Conservation (phyloP, 1,140 invertebrate species). For the Caenorhabditis briggsae region DNA sequence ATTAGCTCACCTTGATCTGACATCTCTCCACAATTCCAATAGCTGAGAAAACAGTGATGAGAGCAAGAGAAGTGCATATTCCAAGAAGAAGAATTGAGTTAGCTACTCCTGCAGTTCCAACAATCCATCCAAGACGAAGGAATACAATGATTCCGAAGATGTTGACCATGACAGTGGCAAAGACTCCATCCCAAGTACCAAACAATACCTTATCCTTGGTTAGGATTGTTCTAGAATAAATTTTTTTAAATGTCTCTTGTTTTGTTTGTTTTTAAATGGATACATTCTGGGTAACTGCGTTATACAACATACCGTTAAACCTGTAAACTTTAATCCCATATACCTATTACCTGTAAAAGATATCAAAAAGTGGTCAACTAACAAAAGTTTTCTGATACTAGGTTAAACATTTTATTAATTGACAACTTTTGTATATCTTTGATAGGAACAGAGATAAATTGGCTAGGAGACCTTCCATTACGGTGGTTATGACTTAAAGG, state of each 20-base stretch:
- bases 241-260: neutral
- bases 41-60: constrained; percentile 91
- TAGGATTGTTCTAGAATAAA: constrained; percentile 84
- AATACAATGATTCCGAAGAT: constrained; percentile 97
- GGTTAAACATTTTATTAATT: too few relatives aligned
- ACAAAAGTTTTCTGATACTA: too few relatives aligned
- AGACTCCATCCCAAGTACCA: constrained; percentile 97
- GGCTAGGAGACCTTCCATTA: too few relatives aligned
- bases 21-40: constrained; percentile 95
- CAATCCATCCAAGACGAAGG: constrained; percentile 94
- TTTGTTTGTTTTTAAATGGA: too few relatives aligned
- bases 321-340: too few relatives aligned
- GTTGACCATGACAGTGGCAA: constrained; percentile 93
- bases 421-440: too few relatives aligned
- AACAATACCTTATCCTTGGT: constrained; percentile 92
- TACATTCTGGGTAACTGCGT: too few relatives aligned
- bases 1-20: constrained; percentile 83
- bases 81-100: constrained; percentile 89
- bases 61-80: constrained; percentile 88
- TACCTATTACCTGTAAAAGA: too few relatives aligned
- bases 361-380: too few relatives aligned
- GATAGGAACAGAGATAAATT: too few relatives aligned
- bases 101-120: constrained; percentile 91
- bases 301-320: too few relatives aligned
- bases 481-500: too few relatives aligned